A percentile compares a stretch with the other conserved stretches of the same genome.
phyloP scores from a whole-genome alignment of 2,797 vertebrate species.

The Arremon brunneinucha region DNA sequence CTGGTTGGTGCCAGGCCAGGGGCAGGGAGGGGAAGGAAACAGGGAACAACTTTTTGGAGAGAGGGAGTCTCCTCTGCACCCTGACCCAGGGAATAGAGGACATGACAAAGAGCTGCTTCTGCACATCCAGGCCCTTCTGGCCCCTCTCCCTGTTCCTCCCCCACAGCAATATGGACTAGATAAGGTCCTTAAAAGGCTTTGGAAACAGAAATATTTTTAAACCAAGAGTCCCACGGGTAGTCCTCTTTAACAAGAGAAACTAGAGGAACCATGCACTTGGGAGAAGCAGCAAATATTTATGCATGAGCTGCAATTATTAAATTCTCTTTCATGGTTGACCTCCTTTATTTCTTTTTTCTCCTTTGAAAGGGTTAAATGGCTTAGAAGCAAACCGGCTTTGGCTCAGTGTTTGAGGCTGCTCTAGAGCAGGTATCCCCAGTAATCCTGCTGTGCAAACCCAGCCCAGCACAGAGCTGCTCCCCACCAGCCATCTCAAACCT shows the following conservation, averaged over 20 bases:
- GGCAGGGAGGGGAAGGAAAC: neutral
- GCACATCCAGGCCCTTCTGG: neutral
- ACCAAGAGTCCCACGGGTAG: neutral
- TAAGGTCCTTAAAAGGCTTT: neutral
- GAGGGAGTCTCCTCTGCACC: neutral
- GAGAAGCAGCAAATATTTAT: conserved; percentile 47
- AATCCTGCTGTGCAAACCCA: neutral
- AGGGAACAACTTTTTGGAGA: neutral
- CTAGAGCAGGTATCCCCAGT: neutral
- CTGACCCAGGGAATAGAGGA: neutral
- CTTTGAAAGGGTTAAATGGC: conserved; percentile 8
- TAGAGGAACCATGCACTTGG: neutral
- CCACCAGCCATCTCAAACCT: neutral
- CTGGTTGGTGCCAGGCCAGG: neutral
- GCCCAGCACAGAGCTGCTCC: neutral
- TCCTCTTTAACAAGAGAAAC: neutral
- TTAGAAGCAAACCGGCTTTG: neutral
- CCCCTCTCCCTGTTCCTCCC: neutral
- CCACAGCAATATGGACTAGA: neutral
- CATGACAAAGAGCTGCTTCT: neutral
- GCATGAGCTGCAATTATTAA: conserved; percentile 6
- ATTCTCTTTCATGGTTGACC: conserved; percentile 23
- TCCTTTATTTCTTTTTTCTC: neutral
- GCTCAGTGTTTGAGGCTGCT: neutral
- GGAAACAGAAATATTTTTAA: neutral